Conservation (phyloP, 1,140 invertebrate genomes). For the Drosophila nasuta region DNA sequence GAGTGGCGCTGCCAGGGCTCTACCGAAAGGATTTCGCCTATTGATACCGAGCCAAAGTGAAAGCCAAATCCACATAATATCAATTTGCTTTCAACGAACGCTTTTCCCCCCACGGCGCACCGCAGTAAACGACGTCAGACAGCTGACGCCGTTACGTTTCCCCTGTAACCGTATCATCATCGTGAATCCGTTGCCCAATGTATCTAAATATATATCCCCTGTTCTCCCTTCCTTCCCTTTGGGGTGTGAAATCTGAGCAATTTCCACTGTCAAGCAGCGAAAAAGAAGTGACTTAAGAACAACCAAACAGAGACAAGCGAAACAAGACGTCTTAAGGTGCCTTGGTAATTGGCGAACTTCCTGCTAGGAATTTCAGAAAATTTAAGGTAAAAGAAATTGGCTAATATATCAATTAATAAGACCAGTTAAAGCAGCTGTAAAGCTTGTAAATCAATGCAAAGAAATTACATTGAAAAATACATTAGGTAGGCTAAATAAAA, state of each 20-base stretch:
- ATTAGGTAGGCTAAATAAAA: not conserved
- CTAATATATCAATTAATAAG: slow-evolving; percentile 7
- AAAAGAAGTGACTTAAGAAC: not conserved
- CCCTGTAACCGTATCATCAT: not conserved
- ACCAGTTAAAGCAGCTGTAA: not conserved
- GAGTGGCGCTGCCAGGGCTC: slow-evolving; percentile 53
- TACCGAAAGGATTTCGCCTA: slow-evolving; percentile 76
- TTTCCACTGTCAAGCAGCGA: slow-evolving; percentile 26
- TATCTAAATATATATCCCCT: slow-evolving; percentile 7
- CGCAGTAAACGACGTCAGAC: slow-evolving; percentile 67
- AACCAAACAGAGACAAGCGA: not conserved
- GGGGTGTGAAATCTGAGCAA: slow-evolving; percentile 54
- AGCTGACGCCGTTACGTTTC: slow-evolving; percentile 32
- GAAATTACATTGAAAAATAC: not conserved
- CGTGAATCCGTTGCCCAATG: slow-evolving; percentile 46
- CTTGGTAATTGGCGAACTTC: not conserved
- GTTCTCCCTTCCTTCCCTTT: not conserved
- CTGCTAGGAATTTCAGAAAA: not conserved
- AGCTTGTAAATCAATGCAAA: not conserved
- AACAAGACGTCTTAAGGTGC: not conserved
- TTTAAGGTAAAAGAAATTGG: slow-evolving; percentile 1
- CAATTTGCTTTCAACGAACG: slow-evolving; percentile 75
- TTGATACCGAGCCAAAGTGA: slow-evolving; percentile 76
- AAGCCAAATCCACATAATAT: slow-evolving; percentile 83
- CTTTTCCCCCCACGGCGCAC: slow-evolving; percentile 67